A percentile compares a stretch with the other conserved stretches of the same genome.
phyloP scores from a whole-genome alignment of 2,113 vertebrate species.

The Heloderma charlesbogerti region DNA sequence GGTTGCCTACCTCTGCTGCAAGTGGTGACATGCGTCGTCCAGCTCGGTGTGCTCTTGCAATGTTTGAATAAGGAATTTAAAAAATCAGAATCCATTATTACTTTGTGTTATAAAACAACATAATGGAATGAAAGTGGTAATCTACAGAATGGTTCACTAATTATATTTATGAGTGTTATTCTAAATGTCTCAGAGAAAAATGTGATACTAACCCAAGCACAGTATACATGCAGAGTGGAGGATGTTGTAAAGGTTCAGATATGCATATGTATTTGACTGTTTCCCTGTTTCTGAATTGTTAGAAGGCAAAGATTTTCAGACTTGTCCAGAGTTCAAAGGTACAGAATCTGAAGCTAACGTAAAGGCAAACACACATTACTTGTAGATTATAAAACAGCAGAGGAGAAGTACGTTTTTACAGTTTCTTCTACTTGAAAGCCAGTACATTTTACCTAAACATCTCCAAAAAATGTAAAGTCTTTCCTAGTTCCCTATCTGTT shows the following conservation, averaged over 20 bases:
- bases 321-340: not conserved
- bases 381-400: not conserved
- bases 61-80: not conserved
- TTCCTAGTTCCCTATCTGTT: conserved; percentile 36
- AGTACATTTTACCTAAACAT: conserved; percentile 5
- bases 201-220: not conserved
- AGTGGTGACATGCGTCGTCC: not conserved
- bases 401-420: not conserved
- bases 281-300: not conserved
- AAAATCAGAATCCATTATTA: not conserved
- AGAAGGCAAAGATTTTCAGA: conserved; percentile 7
- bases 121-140: not conserved
- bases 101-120: not conserved
- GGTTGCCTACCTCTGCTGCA: not conserved
- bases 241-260: not conserved
- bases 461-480: conserved; percentile 30
- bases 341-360: not conserved
- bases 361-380: not conserved
- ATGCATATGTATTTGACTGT: not conserved
- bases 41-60: not conserved
- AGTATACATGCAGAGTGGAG: not conserved
- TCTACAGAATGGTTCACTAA: not conserved
- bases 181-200: not conserved
- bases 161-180: not conserved
- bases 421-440: not conserved